phyloP scores from a whole-genome alignment of 2,797 vertebrate genomes.

The Pangasius mekongensis region DNA sequence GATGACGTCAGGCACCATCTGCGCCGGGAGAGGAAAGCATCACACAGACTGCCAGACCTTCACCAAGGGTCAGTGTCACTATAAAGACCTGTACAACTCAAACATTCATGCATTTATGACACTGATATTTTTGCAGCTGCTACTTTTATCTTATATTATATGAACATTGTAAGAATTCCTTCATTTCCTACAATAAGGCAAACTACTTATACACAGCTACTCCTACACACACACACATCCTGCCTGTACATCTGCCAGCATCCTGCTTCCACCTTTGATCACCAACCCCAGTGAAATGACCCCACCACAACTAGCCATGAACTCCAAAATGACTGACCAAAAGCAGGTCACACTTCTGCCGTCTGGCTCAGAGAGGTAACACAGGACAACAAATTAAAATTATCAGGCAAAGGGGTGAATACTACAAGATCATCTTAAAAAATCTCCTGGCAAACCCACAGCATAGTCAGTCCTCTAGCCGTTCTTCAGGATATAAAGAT shows the following conservation, averaged over 20 bases:
- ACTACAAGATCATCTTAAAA: conserved; percentile 35
- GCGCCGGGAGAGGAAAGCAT: conserved; percentile 57
- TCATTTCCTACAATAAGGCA: conserved; percentile 16
- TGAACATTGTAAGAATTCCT: neutral
- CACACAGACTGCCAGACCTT: conserved; percentile 51
- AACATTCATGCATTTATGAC: neutral
- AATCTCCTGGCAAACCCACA: conserved; percentile 39
- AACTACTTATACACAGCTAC: conserved; percentile 32
- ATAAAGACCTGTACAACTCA: neutral
- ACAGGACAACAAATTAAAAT: conserved; percentile 35
- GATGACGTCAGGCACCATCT: conserved; percentile 71
- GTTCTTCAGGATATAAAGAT: conserved; percentile 65
- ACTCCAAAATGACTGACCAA: conserved; percentile 38
- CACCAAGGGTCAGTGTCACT: conserved; percentile 56
- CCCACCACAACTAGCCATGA: conserved; percentile 44
- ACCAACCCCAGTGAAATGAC: conserved; percentile 37
- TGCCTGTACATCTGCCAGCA: conserved; percentile 36
- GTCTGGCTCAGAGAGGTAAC: conserved; percentile 25
- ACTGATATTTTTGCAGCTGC: neutral
- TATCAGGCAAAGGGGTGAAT: conserved; percentile 31
- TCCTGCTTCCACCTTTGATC: conserved; percentile 34
- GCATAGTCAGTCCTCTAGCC: neutral
- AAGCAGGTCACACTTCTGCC: conserved; percentile 41
- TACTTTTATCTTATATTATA: conserved; percentile 4
- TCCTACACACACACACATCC: conserved; percentile 49